Conservation (phyloP, 2,797 vertebrate genomes). For the Dendrocincla fuliginosa region DNA sequence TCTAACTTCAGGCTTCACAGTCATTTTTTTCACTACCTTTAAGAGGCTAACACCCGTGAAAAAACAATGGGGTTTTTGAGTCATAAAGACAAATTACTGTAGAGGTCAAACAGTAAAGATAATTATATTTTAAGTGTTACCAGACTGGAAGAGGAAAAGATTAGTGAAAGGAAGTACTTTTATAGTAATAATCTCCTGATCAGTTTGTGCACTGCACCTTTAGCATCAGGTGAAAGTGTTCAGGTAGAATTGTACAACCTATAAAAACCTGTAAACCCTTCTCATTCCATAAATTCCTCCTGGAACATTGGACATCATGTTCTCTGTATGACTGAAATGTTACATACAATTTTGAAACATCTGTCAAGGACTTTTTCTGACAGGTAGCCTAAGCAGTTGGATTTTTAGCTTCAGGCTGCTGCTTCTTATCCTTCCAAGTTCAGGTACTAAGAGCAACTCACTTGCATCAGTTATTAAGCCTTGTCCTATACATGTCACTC, state of each 20-base stretch:
- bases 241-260: not conserved
- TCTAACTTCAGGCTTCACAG: not conserved
- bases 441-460: not conserved
- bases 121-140: not conserved
- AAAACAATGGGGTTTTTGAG: not conserved
- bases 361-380: not conserved
- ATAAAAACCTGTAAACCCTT: no score
- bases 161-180: not conserved
- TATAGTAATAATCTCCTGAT: not conserved
- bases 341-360: not conserved
- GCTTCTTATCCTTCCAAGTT: not conserved
- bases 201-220: not conserved
- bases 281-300: not conserved
- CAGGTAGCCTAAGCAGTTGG: not conserved
- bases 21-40: not conserved
- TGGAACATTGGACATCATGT: not conserved
- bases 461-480: not conserved
- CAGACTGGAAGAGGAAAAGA: not conserved
- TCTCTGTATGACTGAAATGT: not conserved
- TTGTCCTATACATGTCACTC: not conserved
- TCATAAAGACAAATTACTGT: not conserved
- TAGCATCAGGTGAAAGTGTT: accelerated
- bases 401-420: not conserved
- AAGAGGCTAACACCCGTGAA: not conserved
- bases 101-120: not conserved